Base-by-base conservation (phyloP, 2,888 invertebrate species). In the Morpho achilles region DNA sequence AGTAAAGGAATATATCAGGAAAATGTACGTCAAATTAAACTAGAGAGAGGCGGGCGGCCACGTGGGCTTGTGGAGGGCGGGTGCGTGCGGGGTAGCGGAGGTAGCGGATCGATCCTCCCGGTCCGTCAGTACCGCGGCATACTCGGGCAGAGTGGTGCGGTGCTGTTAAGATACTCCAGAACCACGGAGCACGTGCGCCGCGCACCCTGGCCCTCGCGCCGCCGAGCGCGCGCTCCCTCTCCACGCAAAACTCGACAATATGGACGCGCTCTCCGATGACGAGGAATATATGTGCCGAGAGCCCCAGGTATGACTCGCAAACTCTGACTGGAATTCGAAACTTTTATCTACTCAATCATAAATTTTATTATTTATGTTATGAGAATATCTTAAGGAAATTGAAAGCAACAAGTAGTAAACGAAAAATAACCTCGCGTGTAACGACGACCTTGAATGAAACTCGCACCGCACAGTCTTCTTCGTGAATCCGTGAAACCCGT, bases 241-340 rank as follows among this genome's bases (percentile, higher is more conserved):
- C 69, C 64, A 58, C 69, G 62, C 77, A 69, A 76, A 61, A 74
- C 63, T 62, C 69, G 68, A 62, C 72, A 81, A 79, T 79, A 90
- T 90, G 89, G 88, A 90, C 84, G 87, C 84, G 76, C 89, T 89
- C 79, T 88, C 88, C 76, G 89, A 90, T 80, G 89, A 90, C 78
- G 88, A 89, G 72, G 89, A 90, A 54, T 87, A 79, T 76, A 72
- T 81, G 79, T 86, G 86, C 77, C 84, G 87, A 66, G 86, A 86
- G 69, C 81, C 80, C 71, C 88, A 89, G 89, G 89, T 90, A 86
- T 71, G 61, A 53, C 53, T 58, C 22, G 48, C 5, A 32, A 32
- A 32, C 32, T 32, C 32, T 39, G 22, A 22, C 46, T 39, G 43
- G 59, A 56, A 59, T 58, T 65, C 50, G 8, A 8, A 40, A 53